phyloP scores from a whole-genome alignment of 2,113 vertebrate genomes.

The Pterocles orientalis region DNA sequence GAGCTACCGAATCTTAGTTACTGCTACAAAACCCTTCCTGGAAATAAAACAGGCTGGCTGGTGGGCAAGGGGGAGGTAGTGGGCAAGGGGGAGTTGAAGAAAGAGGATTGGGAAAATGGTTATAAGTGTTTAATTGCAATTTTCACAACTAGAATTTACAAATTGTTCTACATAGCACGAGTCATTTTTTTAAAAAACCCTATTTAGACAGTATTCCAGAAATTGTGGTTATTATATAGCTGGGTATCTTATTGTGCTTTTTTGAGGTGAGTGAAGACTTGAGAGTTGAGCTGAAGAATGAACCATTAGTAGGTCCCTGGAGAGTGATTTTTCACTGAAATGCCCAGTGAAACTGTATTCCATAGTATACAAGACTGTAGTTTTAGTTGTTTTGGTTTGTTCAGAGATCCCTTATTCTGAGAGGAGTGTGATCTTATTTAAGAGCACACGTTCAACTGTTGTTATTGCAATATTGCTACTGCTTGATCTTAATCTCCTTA shows the following conservation, averaged over 20 bases:
- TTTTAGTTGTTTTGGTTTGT: neutral
- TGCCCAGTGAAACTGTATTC: neutral
- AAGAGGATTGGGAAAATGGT: neutral
- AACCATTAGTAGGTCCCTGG: neutral
- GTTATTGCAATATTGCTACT: neutral
- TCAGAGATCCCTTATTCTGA: neutral
- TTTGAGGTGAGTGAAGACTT: neutral
- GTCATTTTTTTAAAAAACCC: neutral
- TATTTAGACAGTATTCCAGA: neutral
- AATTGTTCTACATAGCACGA: neutral
- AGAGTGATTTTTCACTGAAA: neutral
- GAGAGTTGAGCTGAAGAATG: neutral
- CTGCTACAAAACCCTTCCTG: neutral
- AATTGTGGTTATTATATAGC: neutral
- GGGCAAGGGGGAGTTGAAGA: neutral
- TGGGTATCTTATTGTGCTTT: neutral
- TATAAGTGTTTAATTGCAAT: neutral
- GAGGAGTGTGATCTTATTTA: neutral
- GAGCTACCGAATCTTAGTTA: neutral
- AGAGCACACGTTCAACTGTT: neutral
- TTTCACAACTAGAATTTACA: neutral
- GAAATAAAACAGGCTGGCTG: neutral
- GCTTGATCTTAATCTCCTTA: neutral
- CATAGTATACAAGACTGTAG: neutral
- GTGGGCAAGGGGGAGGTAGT: neutral